Conservation (phyloP, 2,888 invertebrate species). For the Leptodirus hochenwartii region DNA sequence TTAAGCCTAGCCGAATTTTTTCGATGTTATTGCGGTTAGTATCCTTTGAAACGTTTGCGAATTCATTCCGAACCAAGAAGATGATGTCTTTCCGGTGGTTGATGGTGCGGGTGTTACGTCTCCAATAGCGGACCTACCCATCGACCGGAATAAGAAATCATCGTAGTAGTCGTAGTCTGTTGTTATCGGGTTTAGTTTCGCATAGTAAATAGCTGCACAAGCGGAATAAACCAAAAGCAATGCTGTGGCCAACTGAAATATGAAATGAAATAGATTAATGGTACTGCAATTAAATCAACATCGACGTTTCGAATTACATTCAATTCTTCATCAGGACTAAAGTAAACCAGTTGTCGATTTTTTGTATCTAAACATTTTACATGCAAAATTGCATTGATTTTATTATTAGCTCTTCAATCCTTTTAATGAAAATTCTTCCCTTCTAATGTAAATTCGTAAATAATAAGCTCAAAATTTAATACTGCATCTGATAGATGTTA, state of each 20-base stretch:
- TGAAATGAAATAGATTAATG: constrained; percentile 12
- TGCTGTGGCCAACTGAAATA: constrained; percentile 59
- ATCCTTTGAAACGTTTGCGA: constrained; percentile 47
- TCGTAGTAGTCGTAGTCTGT: constrained; percentile 58
- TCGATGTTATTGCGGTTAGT: constrained; percentile 35
- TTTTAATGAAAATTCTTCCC: too few relatives aligned
- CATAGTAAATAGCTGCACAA: constrained; percentile 72
- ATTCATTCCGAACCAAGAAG: constrained; percentile 35
- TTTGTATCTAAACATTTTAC: too few relatives aligned
- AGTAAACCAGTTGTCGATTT: too few relatives aligned
- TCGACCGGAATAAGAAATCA: constrained; percentile 49
- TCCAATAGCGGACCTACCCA: constrained; percentile 26
- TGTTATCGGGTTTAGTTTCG: constrained; percentile 69
- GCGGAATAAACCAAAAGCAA: constrained; percentile 66
- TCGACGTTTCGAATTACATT: not conserved
- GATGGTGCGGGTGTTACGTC: constrained; percentile 16
- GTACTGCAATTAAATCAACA: constrained; percentile 1
- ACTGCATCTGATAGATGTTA: too few relatives aligned
- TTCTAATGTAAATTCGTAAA: too few relatives aligned
- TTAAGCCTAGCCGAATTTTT: too few relatives aligned
- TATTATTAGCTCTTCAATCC: too few relatives aligned
- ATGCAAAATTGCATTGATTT: too few relatives aligned
- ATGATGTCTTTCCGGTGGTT: constrained; percentile 14
- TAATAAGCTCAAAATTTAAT: too few relatives aligned
- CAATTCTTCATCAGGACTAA: too few relatives aligned